A percentile compares a stretch with the other conserved stretches of the same genome.
Conservation (phyloP, 1,140 invertebrate genomes). For the Dinothrombium tinctorium region DNA sequence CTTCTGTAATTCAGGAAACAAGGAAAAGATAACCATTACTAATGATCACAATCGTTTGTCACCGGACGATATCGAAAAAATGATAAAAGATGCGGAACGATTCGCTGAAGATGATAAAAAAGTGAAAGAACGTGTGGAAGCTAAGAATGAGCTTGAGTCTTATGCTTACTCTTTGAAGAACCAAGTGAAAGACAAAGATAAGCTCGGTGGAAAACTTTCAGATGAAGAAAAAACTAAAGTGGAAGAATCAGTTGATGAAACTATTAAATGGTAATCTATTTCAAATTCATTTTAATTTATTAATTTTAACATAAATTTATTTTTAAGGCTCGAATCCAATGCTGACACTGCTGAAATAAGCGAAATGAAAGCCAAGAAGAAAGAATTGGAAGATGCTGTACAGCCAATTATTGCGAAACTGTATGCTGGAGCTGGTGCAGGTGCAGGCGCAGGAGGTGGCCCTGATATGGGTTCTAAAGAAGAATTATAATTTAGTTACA, state of each 20-base stretch:
- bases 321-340: conserved; percentile 85
- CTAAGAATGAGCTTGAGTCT: conserved; percentile 33
- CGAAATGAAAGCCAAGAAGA: conserved; percentile 76
- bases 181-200: conserved; percentile 28
- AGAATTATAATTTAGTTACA: conserved; percentile 5
- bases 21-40: conserved; percentile 66
- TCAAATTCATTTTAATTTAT: no score
- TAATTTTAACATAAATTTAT: no score
- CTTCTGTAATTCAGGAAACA: conserved; percentile 76
- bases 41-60: conserved; percentile 87
- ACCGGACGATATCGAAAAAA: conserved; percentile 89
- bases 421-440: conserved; percentile 10
- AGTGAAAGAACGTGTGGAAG: conserved; percentile 44
- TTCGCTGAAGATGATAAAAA: conserved; percentile 79
- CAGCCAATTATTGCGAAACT: conserved; percentile 26
- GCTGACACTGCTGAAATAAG: conserved; percentile 51
- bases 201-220: conserved; percentile 35
- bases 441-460: background rate
- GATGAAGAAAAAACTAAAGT: conserved; percentile 64
- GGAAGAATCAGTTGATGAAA: conserved; percentile 70
- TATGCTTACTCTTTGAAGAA: conserved; percentile 61
- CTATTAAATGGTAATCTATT: conserved; percentile 83
- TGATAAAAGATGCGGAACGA: conserved; percentile 90
- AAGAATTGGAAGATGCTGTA: conserved; percentile 24
- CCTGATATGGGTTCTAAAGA: background rate